Percentiles rank a stretch among this genome's conserved stretches.
Evolutionary conservation across 2,888 invertebrate genomes (phyloP).

Genomic region (Cenopis cana): DNA sequence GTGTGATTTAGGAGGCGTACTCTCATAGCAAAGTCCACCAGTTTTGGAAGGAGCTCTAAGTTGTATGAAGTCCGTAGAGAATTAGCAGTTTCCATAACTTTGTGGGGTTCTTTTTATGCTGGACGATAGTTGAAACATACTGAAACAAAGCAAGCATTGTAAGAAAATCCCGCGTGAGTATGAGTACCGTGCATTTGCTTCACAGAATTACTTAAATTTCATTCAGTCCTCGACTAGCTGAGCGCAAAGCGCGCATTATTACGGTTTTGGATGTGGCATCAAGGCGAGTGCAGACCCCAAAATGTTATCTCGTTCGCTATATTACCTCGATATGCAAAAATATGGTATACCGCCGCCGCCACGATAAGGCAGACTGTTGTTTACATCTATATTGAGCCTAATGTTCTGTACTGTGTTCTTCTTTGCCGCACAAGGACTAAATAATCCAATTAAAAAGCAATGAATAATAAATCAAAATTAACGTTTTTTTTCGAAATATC

Average conservation of each 20-base stretch:
- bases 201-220: conserved; percentile 84
- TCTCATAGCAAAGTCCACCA: conserved; percentile 60
- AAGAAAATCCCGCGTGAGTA: conserved; percentile 80
- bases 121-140: conserved; percentile 66
- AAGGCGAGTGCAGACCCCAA: neutral
- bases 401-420: too few relatives aligned
- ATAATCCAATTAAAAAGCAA: too few relatives aligned
- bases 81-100: conserved; percentile 24
- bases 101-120: conserved; percentile 53
- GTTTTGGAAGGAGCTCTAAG: conserved; percentile 59
- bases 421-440: too few relatives aligned
- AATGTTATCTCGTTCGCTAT: too few relatives aligned
- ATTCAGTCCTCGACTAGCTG: conserved; percentile 78
- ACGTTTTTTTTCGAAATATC: too few relatives aligned
- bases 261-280: conserved; percentile 52
- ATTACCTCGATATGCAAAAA: too few relatives aligned
- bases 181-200: conserved; percentile 83
- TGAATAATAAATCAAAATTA: too few relatives aligned
- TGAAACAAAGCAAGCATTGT: conserved; percentile 81
- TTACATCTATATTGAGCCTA: too few relatives aligned
- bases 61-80: conserved; percentile 36
- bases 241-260: conserved; percentile 46
- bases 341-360: too few relatives aligned
- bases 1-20: conserved; percentile 55
- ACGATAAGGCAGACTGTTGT: too few relatives aligned